Percentiles rank a stretch among this genome's conserved stretches.
These are phyloP conservation scores for Rutpela maculata DNA, from an alignment of 2,888 invertebrate species.

Conservation along the genomic window DNA sequence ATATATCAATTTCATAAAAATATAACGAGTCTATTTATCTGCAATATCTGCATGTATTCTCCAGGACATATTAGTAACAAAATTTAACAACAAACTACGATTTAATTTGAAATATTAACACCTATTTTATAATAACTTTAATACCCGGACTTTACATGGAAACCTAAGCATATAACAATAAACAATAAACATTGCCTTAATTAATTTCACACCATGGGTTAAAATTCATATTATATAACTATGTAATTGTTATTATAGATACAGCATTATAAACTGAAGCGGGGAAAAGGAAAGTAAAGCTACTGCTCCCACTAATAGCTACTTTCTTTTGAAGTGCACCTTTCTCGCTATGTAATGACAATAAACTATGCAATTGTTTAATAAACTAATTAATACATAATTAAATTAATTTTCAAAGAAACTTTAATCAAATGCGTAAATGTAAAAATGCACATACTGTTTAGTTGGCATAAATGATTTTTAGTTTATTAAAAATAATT, in stretches of 20 bases:
- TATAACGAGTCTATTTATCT: too few species aligned
- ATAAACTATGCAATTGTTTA: neutral
- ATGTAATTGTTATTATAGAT: neutral
- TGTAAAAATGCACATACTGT: neutral
- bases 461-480: too few species aligned
- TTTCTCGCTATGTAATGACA: slow-evolving; percentile 9
- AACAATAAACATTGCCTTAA: slow-evolving; percentile 7
- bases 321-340: slow-evolving; percentile 11
- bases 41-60: too few species aligned
- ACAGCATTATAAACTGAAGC: neutral
- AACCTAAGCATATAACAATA: neutral
- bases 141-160: neutral
- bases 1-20: too few species aligned
- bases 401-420: neutral
- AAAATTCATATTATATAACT: slow-evolving; percentile 11
- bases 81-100: too few species aligned
- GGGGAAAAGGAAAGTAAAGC: neutral
- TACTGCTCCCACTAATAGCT: neutral
- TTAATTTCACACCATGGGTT: neutral
- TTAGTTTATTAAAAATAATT: too few species aligned
- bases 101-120: too few species aligned
- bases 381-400: neutral
- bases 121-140: neutral
- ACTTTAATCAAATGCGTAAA: neutral
- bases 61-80: too few species aligned